A percentile compares a stretch with the other conserved stretches of the same genome.
These are phyloP conservation scores for Euthynnus affinis DNA, from an alignment of 2,797 vertebrate genomes.

Conservation along the genomic window DNA sequence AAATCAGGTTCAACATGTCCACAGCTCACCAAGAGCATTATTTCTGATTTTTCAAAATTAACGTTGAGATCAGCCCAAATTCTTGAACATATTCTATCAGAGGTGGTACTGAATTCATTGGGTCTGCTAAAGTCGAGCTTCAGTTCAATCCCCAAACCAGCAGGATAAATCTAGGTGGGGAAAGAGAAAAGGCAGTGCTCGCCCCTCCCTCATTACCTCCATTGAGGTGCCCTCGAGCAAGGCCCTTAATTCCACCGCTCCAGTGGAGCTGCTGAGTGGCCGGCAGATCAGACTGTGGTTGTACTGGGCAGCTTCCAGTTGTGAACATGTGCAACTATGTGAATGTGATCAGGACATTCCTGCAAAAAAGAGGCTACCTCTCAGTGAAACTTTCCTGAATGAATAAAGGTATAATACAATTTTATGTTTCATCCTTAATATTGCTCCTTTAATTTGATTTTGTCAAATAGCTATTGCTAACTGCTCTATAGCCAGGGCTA, in stretches of 20 bases:
- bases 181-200: too few relatives aligned
- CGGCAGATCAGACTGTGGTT: too few relatives aligned
- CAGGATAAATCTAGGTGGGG: too few relatives aligned
- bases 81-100: neutral
- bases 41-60: slow-evolving; percentile 7
- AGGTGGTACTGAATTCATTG: neutral
- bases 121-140: neutral
- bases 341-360: too few relatives aligned
- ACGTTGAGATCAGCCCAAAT: neutral
- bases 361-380: neutral
- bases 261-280: too few relatives aligned
- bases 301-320: too few relatives aligned
- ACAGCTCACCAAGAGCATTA: neutral
- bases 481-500: neutral
- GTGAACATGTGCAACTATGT: too few relatives aligned
- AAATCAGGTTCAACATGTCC: neutral
- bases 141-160: too few relatives aligned
- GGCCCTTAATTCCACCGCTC: too few relatives aligned
- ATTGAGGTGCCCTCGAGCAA: too few relatives aligned
- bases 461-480: neutral
- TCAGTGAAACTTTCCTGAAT: too few relatives aligned
- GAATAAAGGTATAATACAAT: neutral
- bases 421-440: neutral
- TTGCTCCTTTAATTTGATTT: neutral
- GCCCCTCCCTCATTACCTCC: too few relatives aligned